phyloP scores from a whole-genome alignment of 2,888 invertebrate species.

The Acanthosoma haemorrhoidale region DNA sequence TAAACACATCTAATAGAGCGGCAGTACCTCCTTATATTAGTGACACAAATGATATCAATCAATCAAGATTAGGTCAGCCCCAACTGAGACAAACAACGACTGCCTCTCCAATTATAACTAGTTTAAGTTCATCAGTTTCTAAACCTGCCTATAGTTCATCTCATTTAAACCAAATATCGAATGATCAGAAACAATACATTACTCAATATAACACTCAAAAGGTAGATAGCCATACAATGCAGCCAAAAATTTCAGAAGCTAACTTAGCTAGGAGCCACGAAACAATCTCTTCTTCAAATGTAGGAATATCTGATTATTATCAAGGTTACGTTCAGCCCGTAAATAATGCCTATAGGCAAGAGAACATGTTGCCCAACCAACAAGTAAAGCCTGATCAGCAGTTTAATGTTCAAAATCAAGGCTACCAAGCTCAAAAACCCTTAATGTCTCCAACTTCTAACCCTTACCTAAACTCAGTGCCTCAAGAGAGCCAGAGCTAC shows the following conservation, averaged over 20 bases:
- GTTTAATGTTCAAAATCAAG: neutral
- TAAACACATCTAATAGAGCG: neutral
- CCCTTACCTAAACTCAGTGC: neutral
- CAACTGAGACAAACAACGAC: slow-evolving; percentile 5
- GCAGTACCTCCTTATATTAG: neutral
- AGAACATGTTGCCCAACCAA: slow-evolving; percentile 13
- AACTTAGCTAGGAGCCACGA: slow-evolving; percentile 6
- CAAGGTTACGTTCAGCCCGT: neutral
- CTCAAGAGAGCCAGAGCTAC: slow-evolving; percentile 7
- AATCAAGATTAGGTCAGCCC: neutral
- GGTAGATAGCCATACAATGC: neutral
- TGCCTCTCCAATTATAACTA: slow-evolving; percentile 14
- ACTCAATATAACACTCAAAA: neutral
- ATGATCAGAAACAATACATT: slow-evolving; percentile 19
- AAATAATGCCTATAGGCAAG: slow-evolving; percentile 6
- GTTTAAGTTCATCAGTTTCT: neutral
- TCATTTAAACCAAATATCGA: slow-evolving; percentile 11
- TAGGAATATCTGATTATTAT: neutral
- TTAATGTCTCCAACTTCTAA: neutral
- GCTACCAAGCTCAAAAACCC: neutral
- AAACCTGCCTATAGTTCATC: slow-evolving; percentile 8
- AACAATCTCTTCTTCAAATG: slow-evolving; percentile 4
- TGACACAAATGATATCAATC: slow-evolving; percentile 19
- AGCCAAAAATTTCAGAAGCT: neutral
- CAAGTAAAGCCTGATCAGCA: slow-evolving; percentile 4